Evolutionary conservation across 2,888 invertebrate genomes (phyloP), one percentile per base, ranked within the genome.

Genomic region (Escarpia spicata): DNA sequence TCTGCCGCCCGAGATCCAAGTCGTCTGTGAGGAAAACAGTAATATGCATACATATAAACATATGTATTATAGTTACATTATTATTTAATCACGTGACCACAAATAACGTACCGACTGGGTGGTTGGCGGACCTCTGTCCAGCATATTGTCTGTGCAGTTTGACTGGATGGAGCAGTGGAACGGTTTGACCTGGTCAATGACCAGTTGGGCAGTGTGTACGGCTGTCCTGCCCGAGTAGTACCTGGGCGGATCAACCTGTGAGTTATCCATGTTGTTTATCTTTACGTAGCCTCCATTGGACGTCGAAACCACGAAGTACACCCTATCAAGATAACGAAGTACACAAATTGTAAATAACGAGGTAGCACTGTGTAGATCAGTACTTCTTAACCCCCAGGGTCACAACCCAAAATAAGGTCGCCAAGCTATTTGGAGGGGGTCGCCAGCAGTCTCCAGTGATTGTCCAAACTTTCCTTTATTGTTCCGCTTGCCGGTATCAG

Each of bases 231-330:
- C 91, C 12, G 91, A 91, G 52, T 91, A 91, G 52, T 91, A 91
- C n/a, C 45, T 31, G 31, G 52, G 43, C 12, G 44, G 91, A n/a
- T 43, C 52, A 15, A 44, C 44, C 3, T 2, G 0, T 19, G 3
- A 19, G 19, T 2, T 44, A 15, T 12, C 45, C n/a, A n/a, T n/a
- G 91, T 43, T 44, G 19, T 91, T 91, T 52, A 91, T 52, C 45
- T 91, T 91, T 12, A 91, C 31, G 43, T 45, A 45, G 3, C 91
- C 91, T 3, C 91, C 91, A n/a, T 91, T 91, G 60, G 60, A 26
- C 26, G 60, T 75, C 60, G 26, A 75, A 75, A 75, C 3, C 60
- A 75, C 60, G 19, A 75, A 75, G 60, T 75, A 75, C 60, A 75
- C 60, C 60, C 60, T 75, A 19, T 75, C 19, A 19, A 75, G 60